These are phyloP conservation scores for Diabrotica undecimpunctata DNA, from an alignment of 1,140 invertebrate genomes.

Conservation along the genomic window DNA sequence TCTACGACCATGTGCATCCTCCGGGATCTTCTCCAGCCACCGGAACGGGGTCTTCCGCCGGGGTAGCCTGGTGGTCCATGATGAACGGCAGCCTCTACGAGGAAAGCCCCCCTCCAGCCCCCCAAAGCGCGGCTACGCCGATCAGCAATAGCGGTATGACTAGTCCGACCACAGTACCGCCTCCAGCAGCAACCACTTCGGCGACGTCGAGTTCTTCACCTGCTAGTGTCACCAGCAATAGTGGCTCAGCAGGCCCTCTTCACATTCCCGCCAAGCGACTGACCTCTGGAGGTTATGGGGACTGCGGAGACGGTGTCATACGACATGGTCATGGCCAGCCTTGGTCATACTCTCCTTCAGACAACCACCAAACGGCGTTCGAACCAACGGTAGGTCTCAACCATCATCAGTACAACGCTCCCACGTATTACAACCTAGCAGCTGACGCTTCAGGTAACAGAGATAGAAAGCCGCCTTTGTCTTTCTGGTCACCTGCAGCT, in stretches of 20 bases:
- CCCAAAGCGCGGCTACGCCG: conserved; percentile 52
- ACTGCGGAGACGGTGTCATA: conserved; percentile 65
- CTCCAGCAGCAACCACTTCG: conserved; percentile 53
- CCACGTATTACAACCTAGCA: conserved; percentile 75
- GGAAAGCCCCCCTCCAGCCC: conserved; percentile 65
- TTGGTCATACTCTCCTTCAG: conserved; percentile 66
- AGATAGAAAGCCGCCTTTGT: conserved; percentile 59
- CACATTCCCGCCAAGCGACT: conserved; percentile 81
- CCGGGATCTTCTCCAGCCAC: conserved; percentile 71
- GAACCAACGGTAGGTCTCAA: conserved; percentile 59
- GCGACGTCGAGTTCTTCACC: conserved; percentile 68
- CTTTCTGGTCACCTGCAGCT: conserved; percentile 64
- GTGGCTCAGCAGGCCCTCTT: conserved; percentile 61
- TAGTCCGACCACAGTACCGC: conserved; percentile 53
- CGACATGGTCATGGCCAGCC: conserved; percentile 68
- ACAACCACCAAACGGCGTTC: conserved; percentile 59
- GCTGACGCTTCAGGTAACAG: conserved; percentile 57
- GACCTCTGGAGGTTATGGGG: conserved; percentile 56
- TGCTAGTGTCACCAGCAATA: conserved; percentile 62
- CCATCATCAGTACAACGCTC: conserved; percentile 69
- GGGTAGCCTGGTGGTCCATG: conserved; percentile 77
- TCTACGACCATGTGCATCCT: conserved; percentile 77
- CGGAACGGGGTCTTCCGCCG: conserved; percentile 72
- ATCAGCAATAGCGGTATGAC: conserved; percentile 51
- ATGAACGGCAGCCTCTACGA: conserved; percentile 76